Conservation (phyloP, 2,113 vertebrate species). For the Anhinga rufa region DNA sequence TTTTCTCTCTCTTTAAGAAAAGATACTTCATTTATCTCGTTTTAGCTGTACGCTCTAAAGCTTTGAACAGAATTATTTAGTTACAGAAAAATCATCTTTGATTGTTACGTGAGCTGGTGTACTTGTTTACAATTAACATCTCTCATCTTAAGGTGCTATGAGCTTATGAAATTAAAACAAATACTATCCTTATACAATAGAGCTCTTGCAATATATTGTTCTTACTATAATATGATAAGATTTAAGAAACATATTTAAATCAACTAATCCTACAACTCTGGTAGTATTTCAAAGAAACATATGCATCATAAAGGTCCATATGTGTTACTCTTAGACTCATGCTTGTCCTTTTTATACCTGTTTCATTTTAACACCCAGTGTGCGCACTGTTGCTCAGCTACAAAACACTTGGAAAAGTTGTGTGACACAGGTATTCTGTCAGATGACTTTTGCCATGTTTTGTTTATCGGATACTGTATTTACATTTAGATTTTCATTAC, state of each 20-base stretch:
- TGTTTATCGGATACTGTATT: conserved; percentile 61
- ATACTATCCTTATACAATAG: neutral
- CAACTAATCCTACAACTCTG: neutral
- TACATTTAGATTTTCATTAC: conserved; percentile 68
- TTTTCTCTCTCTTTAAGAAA: neutral
- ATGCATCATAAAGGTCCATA: neutral
- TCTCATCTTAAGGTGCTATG: neutral
- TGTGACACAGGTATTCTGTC: conserved; percentile 58
- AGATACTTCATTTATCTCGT: neutral
- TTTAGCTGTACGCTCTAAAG: neutral
- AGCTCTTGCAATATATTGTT: neutral
- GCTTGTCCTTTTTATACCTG: conserved; percentile 39
- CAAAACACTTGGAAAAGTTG: conserved; percentile 67
- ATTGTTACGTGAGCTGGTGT: neutral
- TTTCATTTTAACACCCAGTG: conserved; percentile 61
- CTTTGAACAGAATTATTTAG: neutral
- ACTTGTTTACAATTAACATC: neutral
- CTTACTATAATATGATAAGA: neutral
- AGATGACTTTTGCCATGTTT: conserved; percentile 59
- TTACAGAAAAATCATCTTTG: neutral
- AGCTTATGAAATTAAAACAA: neutral
- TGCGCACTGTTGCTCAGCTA: conserved; percentile 52
- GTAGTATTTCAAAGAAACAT: neutral
- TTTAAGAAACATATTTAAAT: neutral
- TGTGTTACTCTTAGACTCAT: neutral